Percentiles rank a stretch among this genome's conserved stretches.
Evolutionary conservation across 2,888 invertebrate species (phyloP).

Genomic region (Dugesia japonica): DNA sequence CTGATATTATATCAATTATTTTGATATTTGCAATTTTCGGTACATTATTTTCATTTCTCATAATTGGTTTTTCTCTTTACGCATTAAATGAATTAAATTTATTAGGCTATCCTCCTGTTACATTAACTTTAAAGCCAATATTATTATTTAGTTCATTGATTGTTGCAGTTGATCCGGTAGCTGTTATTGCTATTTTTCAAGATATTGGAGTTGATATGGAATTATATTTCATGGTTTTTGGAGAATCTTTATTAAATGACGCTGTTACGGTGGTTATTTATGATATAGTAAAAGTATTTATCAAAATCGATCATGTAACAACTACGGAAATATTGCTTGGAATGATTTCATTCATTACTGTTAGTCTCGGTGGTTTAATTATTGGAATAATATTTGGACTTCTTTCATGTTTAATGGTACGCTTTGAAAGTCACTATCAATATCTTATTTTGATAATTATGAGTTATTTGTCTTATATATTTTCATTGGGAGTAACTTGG

Average conservation of each 20-base stretch:
- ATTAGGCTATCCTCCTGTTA: conserved; percentile 39
- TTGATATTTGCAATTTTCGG: conserved; percentile 51
- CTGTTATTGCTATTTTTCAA: conserved; percentile 52
- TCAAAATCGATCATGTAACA: conserved; percentile 36
- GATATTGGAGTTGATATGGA: conserved; percentile 53
- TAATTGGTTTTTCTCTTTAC: conserved; percentile 40
- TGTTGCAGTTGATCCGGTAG: conserved; percentile 54
- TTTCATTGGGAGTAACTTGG: conserved; percentile 52
- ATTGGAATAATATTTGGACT: conserved; percentile 51
- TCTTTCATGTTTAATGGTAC: conserved; percentile 41
- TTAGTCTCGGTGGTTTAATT: conserved; percentile 50
- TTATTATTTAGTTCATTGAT: conserved; percentile 52
- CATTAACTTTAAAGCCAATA: conserved; percentile 39
- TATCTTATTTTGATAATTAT: conserved; percentile 51
- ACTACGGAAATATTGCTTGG: conserved; percentile 46
- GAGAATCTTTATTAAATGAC: conserved; percentile 53
- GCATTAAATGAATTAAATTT: conserved; percentile 39
- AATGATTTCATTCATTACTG: conserved; percentile 50
- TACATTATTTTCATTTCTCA: conserved; percentile 42
- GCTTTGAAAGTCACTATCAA: conserved; percentile 44
- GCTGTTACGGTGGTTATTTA: conserved; percentile 53
- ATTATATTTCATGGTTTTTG: conserved; percentile 53
- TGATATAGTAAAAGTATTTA: conserved; percentile 51
- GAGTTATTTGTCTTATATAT: conserved; percentile 52
- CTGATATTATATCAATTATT: conserved; percentile 52